Evolutionary conservation across 1,140 invertebrate species (phyloP).

Genomic region (Popillia japonica): DNA sequence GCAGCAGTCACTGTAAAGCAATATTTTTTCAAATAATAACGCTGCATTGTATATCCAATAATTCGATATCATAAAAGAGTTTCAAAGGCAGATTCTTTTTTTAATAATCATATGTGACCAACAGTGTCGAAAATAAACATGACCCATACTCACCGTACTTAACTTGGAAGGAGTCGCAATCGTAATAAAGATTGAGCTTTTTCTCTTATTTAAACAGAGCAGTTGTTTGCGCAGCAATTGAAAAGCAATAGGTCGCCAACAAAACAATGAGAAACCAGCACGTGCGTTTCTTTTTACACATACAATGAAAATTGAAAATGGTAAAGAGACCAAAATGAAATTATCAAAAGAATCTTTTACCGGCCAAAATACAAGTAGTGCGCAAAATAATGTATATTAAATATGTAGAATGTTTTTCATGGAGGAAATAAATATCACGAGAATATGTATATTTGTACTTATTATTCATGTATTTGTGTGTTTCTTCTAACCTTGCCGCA

Average conservation of each 20-base stretch:
- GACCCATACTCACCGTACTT: not conserved
- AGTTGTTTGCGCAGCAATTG: slow-evolving; percentile 20
- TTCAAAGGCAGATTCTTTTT: not conserved
- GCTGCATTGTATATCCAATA: no score
- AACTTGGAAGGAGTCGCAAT: not conserved
- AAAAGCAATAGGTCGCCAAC: slow-evolving; percentile 15
- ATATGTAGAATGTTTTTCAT: no score
- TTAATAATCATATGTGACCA: not conserved
- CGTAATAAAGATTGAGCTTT: not conserved
- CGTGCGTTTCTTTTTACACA: not conserved
- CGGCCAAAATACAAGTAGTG: no score
- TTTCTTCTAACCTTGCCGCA: no score
- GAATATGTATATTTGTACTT: no score
- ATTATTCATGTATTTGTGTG: no score
- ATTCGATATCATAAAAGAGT: not conserved
- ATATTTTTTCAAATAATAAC: no score
- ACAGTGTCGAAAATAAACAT: not conserved
- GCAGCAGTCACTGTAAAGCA: no score
- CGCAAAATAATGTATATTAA: no score
- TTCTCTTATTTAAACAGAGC: slow-evolving; percentile 10
- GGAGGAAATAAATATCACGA: no score
- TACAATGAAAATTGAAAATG: not conserved
- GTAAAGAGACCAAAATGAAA: not conserved
- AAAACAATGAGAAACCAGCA: not conserved
- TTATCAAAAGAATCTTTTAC: not conserved